A percentile compares a stretch with the other conserved stretches of the same genome.
phyloP scores from a whole-genome alignment of 37 sponge, comb jelly and placozoan species.

The Tethya wilhelma region DNA sequence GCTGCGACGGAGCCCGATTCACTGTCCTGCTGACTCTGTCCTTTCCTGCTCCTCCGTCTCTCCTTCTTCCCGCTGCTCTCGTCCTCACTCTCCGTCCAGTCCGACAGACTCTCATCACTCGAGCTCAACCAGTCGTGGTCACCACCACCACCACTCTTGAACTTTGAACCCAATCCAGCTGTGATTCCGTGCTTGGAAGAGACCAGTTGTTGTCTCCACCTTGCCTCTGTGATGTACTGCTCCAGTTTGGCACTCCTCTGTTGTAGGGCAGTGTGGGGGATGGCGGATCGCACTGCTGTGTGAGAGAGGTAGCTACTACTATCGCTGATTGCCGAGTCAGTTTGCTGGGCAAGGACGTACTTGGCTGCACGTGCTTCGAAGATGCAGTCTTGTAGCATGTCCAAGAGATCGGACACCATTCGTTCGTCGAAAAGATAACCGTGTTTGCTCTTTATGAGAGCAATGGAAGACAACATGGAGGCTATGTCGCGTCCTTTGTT shows the following conservation, averaged over 20 bases:
- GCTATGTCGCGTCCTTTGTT: background rate
- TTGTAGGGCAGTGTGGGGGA: slow-evolving; percentile 54
- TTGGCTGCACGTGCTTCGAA: slow-evolving; percentile 53
- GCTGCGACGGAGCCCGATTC: no score
- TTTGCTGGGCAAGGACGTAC: slow-evolving; percentile 34
- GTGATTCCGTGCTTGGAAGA: slow-evolving; percentile 49
- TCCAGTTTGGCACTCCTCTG: slow-evolving; percentile 69
- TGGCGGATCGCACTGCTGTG: slow-evolving; percentile 50
- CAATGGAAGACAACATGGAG: slow-evolving; percentile 12
- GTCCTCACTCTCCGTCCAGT: slow-evolving; percentile 21
- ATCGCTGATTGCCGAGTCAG: background rate
- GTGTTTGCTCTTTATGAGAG: slow-evolving; percentile 43
- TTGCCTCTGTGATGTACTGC: slow-evolving; percentile 89
- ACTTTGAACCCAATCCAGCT: background rate
- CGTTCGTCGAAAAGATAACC: slow-evolving; percentile 58
- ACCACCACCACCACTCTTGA: background rate
- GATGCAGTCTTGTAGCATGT: slow-evolving; percentile 70
- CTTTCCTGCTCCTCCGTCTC: slow-evolving; percentile 20
- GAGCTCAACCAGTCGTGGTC: background rate
- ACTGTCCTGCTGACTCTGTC: no score
- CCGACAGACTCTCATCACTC: slow-evolving; percentile 31
- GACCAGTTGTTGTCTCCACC: slow-evolving; percentile 87
- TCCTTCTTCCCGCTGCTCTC: background rate
- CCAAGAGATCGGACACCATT: slow-evolving; percentile 49
- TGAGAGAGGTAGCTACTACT: background rate